Percentiles rank a stretch among this genome's conserved stretches.
These are phyloP conservation scores for Stenurella melanura DNA, from an alignment of 2,888 invertebrate genomes.

Conservation along the genomic window DNA sequence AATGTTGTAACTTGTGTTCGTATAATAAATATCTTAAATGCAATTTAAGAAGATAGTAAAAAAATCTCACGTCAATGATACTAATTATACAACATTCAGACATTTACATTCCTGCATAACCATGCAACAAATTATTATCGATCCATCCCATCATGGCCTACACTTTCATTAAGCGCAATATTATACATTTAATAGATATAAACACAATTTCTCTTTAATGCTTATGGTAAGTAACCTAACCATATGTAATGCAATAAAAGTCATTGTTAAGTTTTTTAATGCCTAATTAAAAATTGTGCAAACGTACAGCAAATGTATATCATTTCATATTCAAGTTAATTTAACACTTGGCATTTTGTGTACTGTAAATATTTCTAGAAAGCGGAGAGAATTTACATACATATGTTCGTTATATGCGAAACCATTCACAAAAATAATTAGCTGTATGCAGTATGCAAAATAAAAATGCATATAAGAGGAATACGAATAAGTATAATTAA, in stretches of 20 bases:
- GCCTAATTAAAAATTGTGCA: background rate
- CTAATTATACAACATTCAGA: no score
- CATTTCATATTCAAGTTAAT: background rate
- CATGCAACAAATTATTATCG: background rate
- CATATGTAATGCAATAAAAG: background rate
- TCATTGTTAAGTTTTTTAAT: background rate
- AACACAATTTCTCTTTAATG: constrained; percentile 1
- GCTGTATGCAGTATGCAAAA: background rate
- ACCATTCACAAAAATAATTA: background rate
- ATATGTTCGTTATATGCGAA: background rate
- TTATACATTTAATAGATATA: background rate
- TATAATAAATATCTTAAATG: no score
- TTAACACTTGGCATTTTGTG: background rate
- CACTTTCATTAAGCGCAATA: background rate
- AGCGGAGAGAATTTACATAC: background rate
- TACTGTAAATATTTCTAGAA: constrained; percentile 15
- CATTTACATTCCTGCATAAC: no score
- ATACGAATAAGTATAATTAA: background rate
- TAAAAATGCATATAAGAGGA: background rate
- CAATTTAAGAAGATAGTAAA: no score
- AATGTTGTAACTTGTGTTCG: no score
- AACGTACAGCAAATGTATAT: background rate
- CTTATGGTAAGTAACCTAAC: background rate
- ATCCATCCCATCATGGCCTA: background rate
- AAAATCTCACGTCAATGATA: no score